Percentiles rank a stretch among this genome's conserved stretches.
These are phyloP conservation scores for Pangasius larnaudii DNA, from an alignment of 2,797 vertebrate genomes.

Conservation along the genomic window DNA sequence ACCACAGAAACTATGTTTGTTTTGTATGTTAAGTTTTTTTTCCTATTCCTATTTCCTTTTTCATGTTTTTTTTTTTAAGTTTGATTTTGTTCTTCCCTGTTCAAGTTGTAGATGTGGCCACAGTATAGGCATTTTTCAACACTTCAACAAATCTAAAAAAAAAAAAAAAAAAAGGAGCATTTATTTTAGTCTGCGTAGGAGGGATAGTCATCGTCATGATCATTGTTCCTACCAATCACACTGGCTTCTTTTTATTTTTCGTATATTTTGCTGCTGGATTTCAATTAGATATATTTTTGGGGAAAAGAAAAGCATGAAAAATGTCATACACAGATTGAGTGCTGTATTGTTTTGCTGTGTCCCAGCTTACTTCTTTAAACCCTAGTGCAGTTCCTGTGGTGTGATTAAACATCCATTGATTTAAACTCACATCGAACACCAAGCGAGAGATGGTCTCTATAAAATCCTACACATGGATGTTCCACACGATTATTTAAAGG, in stretches of 20 bases:
- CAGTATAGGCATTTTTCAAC: not conserved
- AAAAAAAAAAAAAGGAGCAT: not conserved
- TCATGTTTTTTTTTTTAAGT: no score
- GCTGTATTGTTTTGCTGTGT: not conserved
- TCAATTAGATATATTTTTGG: not conserved
- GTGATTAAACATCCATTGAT: conserved; percentile 21
- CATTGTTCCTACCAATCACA: not conserved
- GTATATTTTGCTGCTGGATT: not conserved
- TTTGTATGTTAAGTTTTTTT: no score
- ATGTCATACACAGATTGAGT: not conserved
- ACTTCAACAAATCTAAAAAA: not conserved
- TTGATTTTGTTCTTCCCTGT: not conserved
- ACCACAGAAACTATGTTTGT: not conserved
- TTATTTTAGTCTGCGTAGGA: not conserved
- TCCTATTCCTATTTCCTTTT: no score
- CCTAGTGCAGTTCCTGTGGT: not conserved
- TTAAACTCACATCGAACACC: conserved; percentile 17
- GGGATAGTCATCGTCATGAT: not conserved
- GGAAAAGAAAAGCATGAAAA: not conserved
- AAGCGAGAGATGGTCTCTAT: conserved; percentile 32
- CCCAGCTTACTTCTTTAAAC: not conserved
- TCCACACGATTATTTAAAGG: conserved; percentile 44
- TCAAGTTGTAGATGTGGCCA: not conserved
- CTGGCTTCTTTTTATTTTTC: not conserved
- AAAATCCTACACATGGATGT: conserved; percentile 33